Evolutionary conservation across 2,797 vertebrate species (phyloP).

Genomic region (Echiichthys vipera): DNA sequence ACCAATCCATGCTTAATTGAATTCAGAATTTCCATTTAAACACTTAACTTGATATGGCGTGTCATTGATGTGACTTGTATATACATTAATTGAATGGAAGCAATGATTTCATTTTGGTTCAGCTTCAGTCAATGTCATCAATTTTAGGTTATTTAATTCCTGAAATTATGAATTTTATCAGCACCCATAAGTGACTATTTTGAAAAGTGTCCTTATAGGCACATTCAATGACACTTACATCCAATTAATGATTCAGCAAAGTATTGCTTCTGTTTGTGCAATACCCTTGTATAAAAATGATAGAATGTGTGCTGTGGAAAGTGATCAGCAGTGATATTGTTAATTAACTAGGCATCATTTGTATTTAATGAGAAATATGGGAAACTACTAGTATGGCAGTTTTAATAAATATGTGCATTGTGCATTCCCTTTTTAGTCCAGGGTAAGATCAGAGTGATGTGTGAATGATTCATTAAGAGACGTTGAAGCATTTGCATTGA

Average conservation of each 20-base stretch:
- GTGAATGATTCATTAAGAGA: conserved; percentile 70
- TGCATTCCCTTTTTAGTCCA: conserved; percentile 31
- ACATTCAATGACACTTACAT: not conserved
- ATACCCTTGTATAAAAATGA: not conserved
- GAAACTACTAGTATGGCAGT: not conserved
- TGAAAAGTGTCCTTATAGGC: not conserved
- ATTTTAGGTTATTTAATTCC: too few relatives aligned
- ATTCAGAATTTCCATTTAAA: too few relatives aligned
- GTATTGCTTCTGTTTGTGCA: not conserved
- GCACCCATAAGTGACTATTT: not conserved
- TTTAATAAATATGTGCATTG: conserved; percentile 25
- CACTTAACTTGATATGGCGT: too few relatives aligned
- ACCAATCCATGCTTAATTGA: too few relatives aligned
- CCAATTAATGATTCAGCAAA: not conserved
- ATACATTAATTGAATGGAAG: too few relatives aligned
- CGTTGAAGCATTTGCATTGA: conserved; percentile 50
- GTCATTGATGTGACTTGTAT: too few relatives aligned
- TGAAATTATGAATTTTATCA: too few relatives aligned
- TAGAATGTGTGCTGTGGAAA: not conserved
- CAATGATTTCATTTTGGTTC: too few relatives aligned
- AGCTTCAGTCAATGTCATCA: too few relatives aligned
- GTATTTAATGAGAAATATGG: conserved; percentile 6
- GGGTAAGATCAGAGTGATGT: conserved; percentile 47
- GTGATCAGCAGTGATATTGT: not conserved
- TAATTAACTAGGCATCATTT: conserved; percentile 1